Evolutionary conservation across 2,113 vertebrate species (phyloP), one percentile per base, ranked within the genome.

Genomic region (Morphnarchus princeps): DNA sequence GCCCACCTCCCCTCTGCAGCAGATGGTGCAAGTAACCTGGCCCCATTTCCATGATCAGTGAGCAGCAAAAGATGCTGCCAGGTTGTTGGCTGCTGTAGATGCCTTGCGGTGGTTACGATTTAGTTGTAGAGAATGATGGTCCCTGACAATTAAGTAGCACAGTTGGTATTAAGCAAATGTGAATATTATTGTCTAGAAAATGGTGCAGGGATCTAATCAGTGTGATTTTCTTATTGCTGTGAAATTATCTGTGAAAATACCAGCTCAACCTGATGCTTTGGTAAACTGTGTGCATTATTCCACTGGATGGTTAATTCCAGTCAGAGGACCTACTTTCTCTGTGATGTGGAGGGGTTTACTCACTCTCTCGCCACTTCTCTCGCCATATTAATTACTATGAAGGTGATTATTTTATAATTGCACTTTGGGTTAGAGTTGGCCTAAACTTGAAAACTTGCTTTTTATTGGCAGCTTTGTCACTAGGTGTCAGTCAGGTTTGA

Each of bases 241-340:
- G 96, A 89, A 96, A 96, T 96, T 83, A 66, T 38, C 79, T 94
- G 85, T 89, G 79, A 89, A 93, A 94, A 92, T 16, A 94, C n/a
- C 76, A 77, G 55, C 52, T 83, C 63, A 82, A 5, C 77, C 42
- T 83, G 79, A 49, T 78, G 71, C 50, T 92, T 90, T 66, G 54
- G 45, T 91, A 80, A 93, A 79, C n/a, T 16, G 4, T 52, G n/a
- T 43, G 49, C 3, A 0, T 69, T 85, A 45, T 86, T 92, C 14
- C 38, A 40, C 40, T 24, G 47, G 28, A n/a, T 50, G 17, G 54
- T 73, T 77, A 54, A 34, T 50, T 62, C 82, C 66, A 62, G 43
- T 21, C 62, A 47, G 13, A 88, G 28, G 38, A 82, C 1, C 38
- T 42, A 7, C 24, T 55, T 38, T 67, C 16, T 26, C 24, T 70